Evolutionary conservation across 1,140 invertebrate genomes (phyloP), one percentile per base, ranked within the genome.

Genomic region (Atta cephalotes): DNA sequence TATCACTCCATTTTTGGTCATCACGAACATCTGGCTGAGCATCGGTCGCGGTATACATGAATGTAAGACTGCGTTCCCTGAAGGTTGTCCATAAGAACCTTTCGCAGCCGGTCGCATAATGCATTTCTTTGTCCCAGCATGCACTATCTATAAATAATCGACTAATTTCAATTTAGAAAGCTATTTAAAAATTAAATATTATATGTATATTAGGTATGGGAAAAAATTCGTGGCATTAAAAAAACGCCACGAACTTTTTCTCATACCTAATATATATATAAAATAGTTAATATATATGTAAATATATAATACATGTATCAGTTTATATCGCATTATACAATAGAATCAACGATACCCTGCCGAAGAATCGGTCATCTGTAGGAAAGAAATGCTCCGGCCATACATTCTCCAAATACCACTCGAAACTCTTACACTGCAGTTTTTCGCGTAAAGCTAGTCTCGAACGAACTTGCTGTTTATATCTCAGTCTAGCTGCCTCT

Each of bases 391-490:
- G 97, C 92, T 98, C 96, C 0, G 98, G 97, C 98, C 97, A 97
- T 80, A 99, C 97, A 93, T 98, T 99, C 28, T 98, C 97, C 78
- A 99, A 96, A 94, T 99, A 99, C 99, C 99, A 99, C 70, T 97
- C 96, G 92, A 99, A 99, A 93, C 96, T 96, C 91, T 98, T 97
- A 92, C 99, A 99, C 6, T 98, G 95, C 1, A 99, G 95, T 88
- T 96, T 96, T 89, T 98, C 95, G 49, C 98, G 95, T 9, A 99
- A 94, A 53, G 96, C 96, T 10, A 98, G 92, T 88, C 99, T 96
- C 28, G 97, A 96, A 35, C 96, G 96, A 9, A 99, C 96, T 90
- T 97, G 96, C 86, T 98, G 97, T 56, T 96, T 95, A 65, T 97
- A 96, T 76, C 96, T 95, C 7, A 97, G 89, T 89, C 94, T 95